Base-by-base conservation (phyloP, 2,888 invertebrate genomes). In the Heliconius ethilla region DNA sequence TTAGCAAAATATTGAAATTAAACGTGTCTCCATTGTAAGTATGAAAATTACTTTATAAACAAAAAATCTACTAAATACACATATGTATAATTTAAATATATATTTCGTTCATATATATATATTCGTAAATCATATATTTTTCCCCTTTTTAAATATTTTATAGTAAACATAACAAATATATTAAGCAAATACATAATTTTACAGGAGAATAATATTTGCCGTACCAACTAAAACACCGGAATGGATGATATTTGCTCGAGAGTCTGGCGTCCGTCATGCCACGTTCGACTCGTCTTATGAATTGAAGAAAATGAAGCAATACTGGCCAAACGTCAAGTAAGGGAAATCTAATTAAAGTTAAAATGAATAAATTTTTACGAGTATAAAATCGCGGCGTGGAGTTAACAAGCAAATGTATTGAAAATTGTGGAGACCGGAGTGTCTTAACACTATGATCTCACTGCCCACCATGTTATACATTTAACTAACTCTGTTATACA, bases 151-250 rank as follows among this genome's bases (percentile, higher is more conserved):
- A 45, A 45, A 45, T 15, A 45, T 15, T 45, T 45, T 45, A 45
- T 15, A 45, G 15, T 45, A 45, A 15, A 15, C 5, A 11, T 27
- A 25, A 1, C 13, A 11, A 27, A 13, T 13, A 25, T 63, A 63
- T 33, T 33, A 5, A 37, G 13, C 2, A n/a, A 67, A 37, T 13
- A 9, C 0, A 11, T 66, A 25, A 62, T 62, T 40, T 72, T 72
- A 65, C 79, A 86, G 87, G 81, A 88, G 85, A 75, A 87, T 88
- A 45, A 86, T 88, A 79, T 88, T 86, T 78, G 86, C 87, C 5
- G 80, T 84, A 33, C 84, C 87, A 7, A 78, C 82, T n/a, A 86
- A 88, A 81, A 85, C 85, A 9, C 82, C 84, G 13, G 85, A 86
- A 51, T 87, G 87, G 81, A 87, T 89, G 85, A 80, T 76, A n/a